These are phyloP conservation scores for Caracal caracal DNA, from an alignment of 2,113 vertebrate genomes.

Conservation along the genomic window DNA sequence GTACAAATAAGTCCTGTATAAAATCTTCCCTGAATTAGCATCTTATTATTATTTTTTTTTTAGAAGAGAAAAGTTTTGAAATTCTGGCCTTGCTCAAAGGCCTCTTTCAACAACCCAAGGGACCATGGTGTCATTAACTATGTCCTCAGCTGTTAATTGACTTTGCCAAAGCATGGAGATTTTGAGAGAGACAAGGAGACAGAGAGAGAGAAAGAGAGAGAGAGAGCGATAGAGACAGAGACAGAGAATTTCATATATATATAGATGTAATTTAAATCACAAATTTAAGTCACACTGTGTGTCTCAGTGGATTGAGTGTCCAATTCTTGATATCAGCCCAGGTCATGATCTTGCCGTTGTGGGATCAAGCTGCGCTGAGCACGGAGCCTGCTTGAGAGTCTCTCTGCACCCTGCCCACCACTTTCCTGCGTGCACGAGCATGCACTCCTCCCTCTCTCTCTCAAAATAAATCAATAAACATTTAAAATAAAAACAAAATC, in stretches of 20 bases:
- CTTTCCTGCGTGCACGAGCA: accelerated
- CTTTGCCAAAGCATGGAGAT: neutral
- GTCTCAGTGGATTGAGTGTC: too few species aligned
- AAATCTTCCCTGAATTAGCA: neutral
- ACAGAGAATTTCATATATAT: neutral
- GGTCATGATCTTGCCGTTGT: too few species aligned
- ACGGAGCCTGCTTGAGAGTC: too few species aligned
- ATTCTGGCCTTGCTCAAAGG: neutral
- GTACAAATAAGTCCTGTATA: neutral
- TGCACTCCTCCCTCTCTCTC: too few species aligned
- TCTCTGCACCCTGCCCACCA: too few species aligned
- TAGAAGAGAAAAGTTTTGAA: neutral
- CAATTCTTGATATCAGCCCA: too few species aligned
- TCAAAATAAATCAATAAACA: too few species aligned
- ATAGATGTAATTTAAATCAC: neutral
- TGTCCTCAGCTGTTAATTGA: neutral
- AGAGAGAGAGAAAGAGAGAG: neutral
- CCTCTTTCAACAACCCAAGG: neutral
- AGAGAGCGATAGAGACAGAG: neutral
- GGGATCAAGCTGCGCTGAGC: too few species aligned
- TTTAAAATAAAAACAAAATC: neutral
- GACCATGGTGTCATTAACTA: neutral
- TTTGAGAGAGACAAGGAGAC: neutral
- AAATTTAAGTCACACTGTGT: neutral
- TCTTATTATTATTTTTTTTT: neutral